Base-by-base conservation (phyloP, 2,797 vertebrate species). In the Intellagama lesueurii region DNA sequence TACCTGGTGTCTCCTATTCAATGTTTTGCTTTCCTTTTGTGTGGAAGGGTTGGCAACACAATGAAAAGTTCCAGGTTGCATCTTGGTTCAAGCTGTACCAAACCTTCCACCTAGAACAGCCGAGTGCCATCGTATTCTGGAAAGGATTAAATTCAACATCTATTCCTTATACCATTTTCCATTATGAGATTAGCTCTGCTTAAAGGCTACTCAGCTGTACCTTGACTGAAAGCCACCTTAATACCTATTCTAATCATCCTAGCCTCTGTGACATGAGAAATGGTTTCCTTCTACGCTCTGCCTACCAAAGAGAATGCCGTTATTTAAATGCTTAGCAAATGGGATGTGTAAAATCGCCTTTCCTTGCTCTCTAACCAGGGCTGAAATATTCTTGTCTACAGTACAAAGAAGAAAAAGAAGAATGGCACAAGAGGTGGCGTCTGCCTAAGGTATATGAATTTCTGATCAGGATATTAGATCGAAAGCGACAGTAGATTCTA, bases 221-320 rank as follows among this genome's bases (percentile, higher is more conserved):
- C 75, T 89, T 83, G 87, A 66, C 75, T 83, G 84, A 79, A 79
- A 91, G 80, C 73, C 56, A 79, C 86, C 81, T 87, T 90, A 90
- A 90, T 87, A 87, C 86, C 89, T 83, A 52, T 84, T 84, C 81
- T 87, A 84, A 90, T 90, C 75, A 90, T 64, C 86, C 86, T 49
- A 49, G 86, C 85, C 28, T 79, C 85, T 30, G 66, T 84, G 86
- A 90, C 68, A 90, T 73, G 81, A 90, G 69, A 87, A 87, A 87
- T 84, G 89, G 68, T 64, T 79, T 80, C 68, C 56, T 83, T 64
- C 86, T 81, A 84, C 78, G 81, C 81, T 84, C 86, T 90, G 86
- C 68, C 68, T 84, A 40, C 86, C 75, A 90, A 87, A 90, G 66
- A 90, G 52, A 90, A 87, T 90, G 83, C 68, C 35, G 75, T 75